Conservation (phyloP, 2,113 vertebrate genomes). For the Fulica atra region DNA sequence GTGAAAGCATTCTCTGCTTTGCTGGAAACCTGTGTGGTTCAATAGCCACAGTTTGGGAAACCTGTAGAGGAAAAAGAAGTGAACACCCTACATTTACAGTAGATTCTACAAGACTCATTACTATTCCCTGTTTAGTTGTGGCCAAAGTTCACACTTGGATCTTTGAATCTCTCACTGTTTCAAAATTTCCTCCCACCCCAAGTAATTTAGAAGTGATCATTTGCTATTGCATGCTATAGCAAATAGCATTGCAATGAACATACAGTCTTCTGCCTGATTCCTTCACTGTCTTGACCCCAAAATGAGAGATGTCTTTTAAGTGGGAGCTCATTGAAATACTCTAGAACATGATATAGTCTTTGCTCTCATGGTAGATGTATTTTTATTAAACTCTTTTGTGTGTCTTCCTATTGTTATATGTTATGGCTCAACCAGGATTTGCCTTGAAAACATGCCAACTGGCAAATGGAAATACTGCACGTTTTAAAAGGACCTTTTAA, state of each 20-base stretch:
- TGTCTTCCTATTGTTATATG: background rate
- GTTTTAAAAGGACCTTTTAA: background rate
- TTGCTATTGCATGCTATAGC: background rate
- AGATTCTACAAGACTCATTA: background rate
- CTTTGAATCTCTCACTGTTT: background rate
- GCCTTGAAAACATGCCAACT: background rate
- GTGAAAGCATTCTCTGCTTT: background rate
- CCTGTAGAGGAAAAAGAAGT: background rate
- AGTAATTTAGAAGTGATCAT: background rate
- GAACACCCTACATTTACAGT: background rate
- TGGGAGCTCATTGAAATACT: background rate
- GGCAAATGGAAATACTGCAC: background rate
- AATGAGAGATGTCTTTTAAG: background rate
- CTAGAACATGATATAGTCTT: background rate
- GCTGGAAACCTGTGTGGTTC: background rate
- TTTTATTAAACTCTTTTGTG: background rate
- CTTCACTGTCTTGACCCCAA: background rate
- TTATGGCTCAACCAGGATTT: background rate
- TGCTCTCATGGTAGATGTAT: background rate
- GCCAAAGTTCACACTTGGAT: background rate
- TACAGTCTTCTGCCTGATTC: background rate
- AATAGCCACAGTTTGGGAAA: background rate
- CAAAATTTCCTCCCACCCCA: background rate
- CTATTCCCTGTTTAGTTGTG: background rate
- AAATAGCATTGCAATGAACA: background rate